Conservation (phyloP, 2,888 invertebrate species). For the Oscheius sp. region DNA sequence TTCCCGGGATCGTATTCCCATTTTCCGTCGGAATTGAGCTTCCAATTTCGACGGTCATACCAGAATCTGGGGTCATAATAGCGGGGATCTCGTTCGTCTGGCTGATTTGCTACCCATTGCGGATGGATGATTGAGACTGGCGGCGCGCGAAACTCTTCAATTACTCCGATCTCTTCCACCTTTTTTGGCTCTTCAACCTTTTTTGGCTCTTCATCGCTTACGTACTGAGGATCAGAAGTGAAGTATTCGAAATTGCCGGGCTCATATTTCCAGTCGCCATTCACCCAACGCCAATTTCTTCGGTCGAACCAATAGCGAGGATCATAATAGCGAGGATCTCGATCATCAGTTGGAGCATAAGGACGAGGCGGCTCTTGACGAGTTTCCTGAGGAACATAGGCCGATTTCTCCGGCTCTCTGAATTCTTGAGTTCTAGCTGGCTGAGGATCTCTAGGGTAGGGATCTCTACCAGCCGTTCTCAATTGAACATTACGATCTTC, state of each 20-base stretch:
- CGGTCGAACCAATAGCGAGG: constrained; percentile 12
- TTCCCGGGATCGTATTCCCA: constrained; percentile 3
- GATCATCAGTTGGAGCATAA: neutral
- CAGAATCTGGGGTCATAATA: constrained; percentile 6
- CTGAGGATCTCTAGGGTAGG: too few species aligned
- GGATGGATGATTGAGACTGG: too few species aligned
- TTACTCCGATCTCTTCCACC: neutral
- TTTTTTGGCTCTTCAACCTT: neutral
- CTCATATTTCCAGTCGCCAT: constrained; percentile 1
- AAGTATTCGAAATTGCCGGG: constrained; percentile 7
- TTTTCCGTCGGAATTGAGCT: neutral
- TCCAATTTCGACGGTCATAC: constrained; percentile 15
- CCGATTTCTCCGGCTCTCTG: neutral
- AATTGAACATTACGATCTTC: neutral
- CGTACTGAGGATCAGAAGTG: neutral
- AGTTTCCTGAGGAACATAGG: neutral
- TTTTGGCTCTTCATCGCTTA: neutral
- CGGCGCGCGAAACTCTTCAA: too few species aligned
- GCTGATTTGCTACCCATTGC: neutral
- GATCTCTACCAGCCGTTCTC: too few species aligned
- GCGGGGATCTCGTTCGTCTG: neutral
- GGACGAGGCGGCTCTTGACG: neutral
- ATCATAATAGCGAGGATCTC: constrained; percentile 13
- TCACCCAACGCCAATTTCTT: neutral
- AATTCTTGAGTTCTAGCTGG: too few species aligned